These are phyloP conservation scores for Notodonta ziczac DNA, from an alignment of 2,888 invertebrate species.

Conservation along the genomic window DNA sequence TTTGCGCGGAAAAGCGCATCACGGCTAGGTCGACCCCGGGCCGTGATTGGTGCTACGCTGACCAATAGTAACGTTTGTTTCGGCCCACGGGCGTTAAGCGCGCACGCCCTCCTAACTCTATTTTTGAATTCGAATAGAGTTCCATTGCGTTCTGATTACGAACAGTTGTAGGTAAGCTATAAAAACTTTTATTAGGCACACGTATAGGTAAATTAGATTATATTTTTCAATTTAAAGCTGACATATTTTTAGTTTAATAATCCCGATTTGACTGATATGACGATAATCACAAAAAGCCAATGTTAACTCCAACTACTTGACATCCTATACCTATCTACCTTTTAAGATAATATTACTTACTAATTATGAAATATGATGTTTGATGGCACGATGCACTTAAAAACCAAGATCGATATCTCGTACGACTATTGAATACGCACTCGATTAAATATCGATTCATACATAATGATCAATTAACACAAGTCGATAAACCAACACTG, in stretches of 20 bases:
- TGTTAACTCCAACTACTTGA: no score
- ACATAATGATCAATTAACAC: slow-evolving; percentile 26
- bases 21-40: slow-evolving; percentile 62
- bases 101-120: slow-evolving; percentile 76
- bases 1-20: slow-evolving; percentile 60
- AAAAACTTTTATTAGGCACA: no score
- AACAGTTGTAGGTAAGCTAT: slow-evolving; percentile 29
- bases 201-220: no score
- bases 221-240: no score
- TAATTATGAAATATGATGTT: no score
- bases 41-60: slow-evolving; percentile 70
- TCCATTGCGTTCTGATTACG: slow-evolving; percentile 50
- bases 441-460: slow-evolving; percentile 4
- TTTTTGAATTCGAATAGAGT: slow-evolving; percentile 73
- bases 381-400: not conserved
- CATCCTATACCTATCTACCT: no score
- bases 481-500: slow-evolving; percentile 29
- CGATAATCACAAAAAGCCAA: no score
- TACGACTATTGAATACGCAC: not conserved
- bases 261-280: no score
- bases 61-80: slow-evolving; percentile 72
- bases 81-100: slow-evolving; percentile 58
- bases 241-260: no score
- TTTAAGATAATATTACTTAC: no score
- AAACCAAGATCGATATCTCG: not conserved